A percentile compares a stretch with the other conserved stretches of the same genome.
Conservation (phyloP, 2,113 vertebrate genomes). For the Gasterosteus nipponicus region DNA sequence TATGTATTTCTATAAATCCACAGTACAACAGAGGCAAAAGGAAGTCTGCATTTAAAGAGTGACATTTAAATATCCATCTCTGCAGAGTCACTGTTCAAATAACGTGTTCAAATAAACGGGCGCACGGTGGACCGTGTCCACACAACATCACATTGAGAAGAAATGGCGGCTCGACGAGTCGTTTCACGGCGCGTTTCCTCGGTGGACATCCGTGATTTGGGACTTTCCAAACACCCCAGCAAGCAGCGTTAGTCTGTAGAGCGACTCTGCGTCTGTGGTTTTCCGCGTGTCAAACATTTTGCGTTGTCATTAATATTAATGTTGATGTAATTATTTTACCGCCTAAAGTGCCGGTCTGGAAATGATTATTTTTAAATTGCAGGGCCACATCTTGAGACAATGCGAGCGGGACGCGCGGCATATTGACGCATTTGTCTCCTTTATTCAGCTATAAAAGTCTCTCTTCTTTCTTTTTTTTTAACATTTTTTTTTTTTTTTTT, state of each 20-base stretch:
- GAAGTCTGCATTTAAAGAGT: background rate
- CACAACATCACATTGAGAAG: background rate
- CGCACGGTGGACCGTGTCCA: no score
- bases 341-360: constrained; percentile 45
- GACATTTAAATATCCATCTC: background rate
- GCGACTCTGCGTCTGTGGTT: background rate
- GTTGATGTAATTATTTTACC: constrained; percentile 66
- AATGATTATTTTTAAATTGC: constrained; percentile 54
- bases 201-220: background rate
- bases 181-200: background rate
- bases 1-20: background rate
- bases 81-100: background rate
- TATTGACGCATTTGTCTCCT: constrained; percentile 54
- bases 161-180: background rate
- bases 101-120: background rate
- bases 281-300: constrained; percentile 33
- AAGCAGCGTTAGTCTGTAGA: constrained; percentile 18
- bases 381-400: constrained; percentile 57
- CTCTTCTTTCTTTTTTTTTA: constrained; percentile 9
- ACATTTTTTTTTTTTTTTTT: constrained; percentile 16
- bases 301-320: constrained; percentile 63
- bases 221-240: constrained; percentile 12
- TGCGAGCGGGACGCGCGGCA: constrained; percentile 18
- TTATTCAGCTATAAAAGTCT: constrained; percentile 23
- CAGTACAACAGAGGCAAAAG: background rate